phyloP scores from a whole-genome alignment of 2,113 vertebrate species.

The Chlorocebus sabaeus region DNA sequence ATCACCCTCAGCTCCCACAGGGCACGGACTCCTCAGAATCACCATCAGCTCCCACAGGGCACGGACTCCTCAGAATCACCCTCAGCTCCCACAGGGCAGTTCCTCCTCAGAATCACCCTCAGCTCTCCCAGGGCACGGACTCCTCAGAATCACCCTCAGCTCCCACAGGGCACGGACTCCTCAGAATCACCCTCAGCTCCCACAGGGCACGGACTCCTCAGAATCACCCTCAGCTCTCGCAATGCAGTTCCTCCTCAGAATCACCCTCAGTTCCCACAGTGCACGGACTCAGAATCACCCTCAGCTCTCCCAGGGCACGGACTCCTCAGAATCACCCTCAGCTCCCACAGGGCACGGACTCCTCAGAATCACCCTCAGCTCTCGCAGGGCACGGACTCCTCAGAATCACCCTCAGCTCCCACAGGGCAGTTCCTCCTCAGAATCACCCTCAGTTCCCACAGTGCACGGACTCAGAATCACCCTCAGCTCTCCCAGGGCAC shows the following conservation, averaged over 20 bases:
- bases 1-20: fast-evolving
- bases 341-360: fast-evolving
- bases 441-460: no score
- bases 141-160: fast-evolving
- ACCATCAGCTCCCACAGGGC: no score
- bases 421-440: no score
- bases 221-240: fast-evolving
- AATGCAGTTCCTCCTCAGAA: fast-evolving
- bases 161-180: fast-evolving
- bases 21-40: fast-evolving
- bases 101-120: no score
- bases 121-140: fast-evolving
- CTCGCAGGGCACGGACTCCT: fast-evolving
- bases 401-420: no score
- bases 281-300: no score
- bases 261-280: no score
- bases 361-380: fast-evolving
- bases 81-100: fast-evolving
- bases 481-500: fast-evolving
- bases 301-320: fast-evolving
- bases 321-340: no score
- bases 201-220: fast-evolving
- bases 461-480: no score
- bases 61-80: fast-evolving
- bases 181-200: no score